These are phyloP conservation scores for Amphipyra berbera DNA, from an alignment of 2,888 invertebrate genomes.

Conservation along the genomic window DNA sequence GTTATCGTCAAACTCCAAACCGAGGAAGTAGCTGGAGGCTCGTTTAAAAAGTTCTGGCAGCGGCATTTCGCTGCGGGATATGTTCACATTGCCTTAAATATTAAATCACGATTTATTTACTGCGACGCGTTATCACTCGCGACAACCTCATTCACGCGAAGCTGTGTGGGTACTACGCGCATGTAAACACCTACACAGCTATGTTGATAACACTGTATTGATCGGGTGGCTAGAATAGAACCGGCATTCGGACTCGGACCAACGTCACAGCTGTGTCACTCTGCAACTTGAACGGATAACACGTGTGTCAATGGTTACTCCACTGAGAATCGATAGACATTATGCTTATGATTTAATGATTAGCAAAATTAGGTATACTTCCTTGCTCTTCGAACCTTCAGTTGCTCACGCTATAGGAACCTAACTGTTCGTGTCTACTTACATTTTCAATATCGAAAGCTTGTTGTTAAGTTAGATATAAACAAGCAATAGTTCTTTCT, in stretches of 20 bases:
- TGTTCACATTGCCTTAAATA: conserved; percentile 79
- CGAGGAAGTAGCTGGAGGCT: conserved; percentile 94
- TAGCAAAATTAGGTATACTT: not conserved
- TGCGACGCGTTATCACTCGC: conserved; percentile 72
- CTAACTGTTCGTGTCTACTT: too few species aligned
- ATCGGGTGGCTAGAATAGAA: conserved; percentile 77
- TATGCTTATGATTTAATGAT: not conserved
- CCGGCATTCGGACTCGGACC: conserved; percentile 62
- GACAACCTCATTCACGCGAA: conserved; percentile 78
- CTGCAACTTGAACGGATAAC: conserved; percentile 55
- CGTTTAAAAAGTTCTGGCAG: conserved; percentile 93
- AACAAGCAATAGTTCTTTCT: too few species aligned
- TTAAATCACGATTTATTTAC: conserved; percentile 56
- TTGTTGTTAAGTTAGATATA: too few species aligned
- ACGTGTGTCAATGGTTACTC: conserved; percentile 39
- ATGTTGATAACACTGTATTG: conserved; percentile 87
- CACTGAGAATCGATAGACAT: conserved; percentile 34
- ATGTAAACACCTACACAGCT: conserved; percentile 85
- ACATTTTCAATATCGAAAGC: too few species aligned
- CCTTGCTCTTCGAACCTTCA: not conserved
- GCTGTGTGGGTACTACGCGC: conserved; percentile 84
- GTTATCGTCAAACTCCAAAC: conserved; percentile 91
- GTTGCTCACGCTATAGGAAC: not conserved
- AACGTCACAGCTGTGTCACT: conserved; percentile 70
- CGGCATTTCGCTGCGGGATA: conserved; percentile 90